Evolutionary conservation across 2,888 invertebrate species (phyloP).

Genomic region (Lottia scabra): DNA sequence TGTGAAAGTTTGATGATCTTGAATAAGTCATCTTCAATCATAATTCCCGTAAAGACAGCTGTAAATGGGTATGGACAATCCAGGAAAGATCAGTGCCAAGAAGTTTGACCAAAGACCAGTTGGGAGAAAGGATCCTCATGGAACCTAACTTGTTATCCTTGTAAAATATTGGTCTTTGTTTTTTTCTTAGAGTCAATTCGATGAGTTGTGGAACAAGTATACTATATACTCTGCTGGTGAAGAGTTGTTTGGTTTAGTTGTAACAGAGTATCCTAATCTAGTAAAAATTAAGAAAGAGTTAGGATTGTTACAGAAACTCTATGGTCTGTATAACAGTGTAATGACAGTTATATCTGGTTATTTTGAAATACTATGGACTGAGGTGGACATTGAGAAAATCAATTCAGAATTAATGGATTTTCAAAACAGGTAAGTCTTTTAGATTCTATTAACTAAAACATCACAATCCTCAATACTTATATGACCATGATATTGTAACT

Average conservation of each 20-base stretch:
- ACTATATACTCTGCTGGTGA: conserved; percentile 66
- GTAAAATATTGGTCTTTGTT: neutral
- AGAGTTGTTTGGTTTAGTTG: conserved; percentile 65
- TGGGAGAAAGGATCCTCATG: no score
- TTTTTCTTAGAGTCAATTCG: conserved; percentile 57
- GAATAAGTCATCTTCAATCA: no score
- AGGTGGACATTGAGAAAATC: conserved; percentile 68
- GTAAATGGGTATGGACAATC: no score
- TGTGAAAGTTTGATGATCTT: no score
- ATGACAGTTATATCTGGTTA: conserved; percentile 66
- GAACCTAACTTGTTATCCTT: neutral
- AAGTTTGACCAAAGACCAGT: no score
- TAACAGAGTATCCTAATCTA: conserved; percentile 63
- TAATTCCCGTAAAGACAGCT: no score
- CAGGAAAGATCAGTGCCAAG: no score
- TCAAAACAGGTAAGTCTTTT: conserved; percentile 60
- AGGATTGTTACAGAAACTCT: conserved; percentile 66
- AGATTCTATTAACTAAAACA: no score
- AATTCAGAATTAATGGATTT: conserved; percentile 63
- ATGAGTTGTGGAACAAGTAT: conserved; percentile 64
- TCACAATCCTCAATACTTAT: no score
- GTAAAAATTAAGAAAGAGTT: conserved; percentile 63
- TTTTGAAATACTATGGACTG: conserved; percentile 66
- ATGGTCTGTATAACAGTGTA: conserved; percentile 65
- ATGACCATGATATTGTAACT: no score